Percentiles rank a stretch among this genome's conserved stretches.
Conservation (phyloP, 1,140 invertebrate species). For the Trachelipus rathkii region DNA sequence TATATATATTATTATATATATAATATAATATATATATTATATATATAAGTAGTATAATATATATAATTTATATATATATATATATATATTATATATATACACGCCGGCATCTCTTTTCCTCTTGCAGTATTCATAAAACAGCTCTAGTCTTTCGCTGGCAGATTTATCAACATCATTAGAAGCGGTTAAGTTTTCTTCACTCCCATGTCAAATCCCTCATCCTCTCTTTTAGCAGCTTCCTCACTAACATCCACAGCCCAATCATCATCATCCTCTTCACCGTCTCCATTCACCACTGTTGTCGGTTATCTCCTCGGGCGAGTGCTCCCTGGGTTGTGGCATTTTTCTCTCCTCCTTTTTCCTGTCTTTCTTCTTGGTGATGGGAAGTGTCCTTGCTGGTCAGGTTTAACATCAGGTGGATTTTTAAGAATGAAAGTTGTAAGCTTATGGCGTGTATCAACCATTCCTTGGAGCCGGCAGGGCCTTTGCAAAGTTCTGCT, state of each 20-base stretch:
- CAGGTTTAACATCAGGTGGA: slow-evolving; percentile 62
- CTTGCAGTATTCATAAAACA: slow-evolving; percentile 73
- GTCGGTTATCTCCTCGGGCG: slow-evolving; percentile 46
- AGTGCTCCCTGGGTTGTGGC: slow-evolving; percentile 30
- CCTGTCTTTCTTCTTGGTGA: slow-evolving; percentile 50
- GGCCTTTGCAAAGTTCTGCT: slow-evolving; percentile 95
- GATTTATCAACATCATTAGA: slow-evolving; percentile 94
- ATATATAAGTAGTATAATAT: no score
- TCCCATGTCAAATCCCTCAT: slow-evolving; percentile 79
- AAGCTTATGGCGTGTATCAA: slow-evolving; percentile 93
- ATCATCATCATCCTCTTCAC: slow-evolving; percentile 62
- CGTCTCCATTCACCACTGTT: slow-evolving; percentile 36
- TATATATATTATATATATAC: no score
- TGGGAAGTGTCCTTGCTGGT: slow-evolving; percentile 43
- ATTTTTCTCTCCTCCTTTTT: slow-evolving; percentile 42
- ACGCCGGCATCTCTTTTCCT: no score
- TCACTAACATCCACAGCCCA: slow-evolving; percentile 93
- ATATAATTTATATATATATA: no score
- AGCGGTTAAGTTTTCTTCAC: slow-evolving; percentile 89
- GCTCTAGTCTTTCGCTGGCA: slow-evolving; percentile 87
- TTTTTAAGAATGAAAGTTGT: slow-evolving; percentile 99
- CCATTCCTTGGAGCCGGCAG: slow-evolving; percentile 83
- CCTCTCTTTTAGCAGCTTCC: slow-evolving; percentile 72
- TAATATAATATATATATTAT: no score
- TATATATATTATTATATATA: no score